A percentile compares a stretch with the other conserved stretches of the same genome.
Evolutionary conservation across 1,140 invertebrate genomes (phyloP).

Genomic region (Drosophila ficusphila): DNA sequence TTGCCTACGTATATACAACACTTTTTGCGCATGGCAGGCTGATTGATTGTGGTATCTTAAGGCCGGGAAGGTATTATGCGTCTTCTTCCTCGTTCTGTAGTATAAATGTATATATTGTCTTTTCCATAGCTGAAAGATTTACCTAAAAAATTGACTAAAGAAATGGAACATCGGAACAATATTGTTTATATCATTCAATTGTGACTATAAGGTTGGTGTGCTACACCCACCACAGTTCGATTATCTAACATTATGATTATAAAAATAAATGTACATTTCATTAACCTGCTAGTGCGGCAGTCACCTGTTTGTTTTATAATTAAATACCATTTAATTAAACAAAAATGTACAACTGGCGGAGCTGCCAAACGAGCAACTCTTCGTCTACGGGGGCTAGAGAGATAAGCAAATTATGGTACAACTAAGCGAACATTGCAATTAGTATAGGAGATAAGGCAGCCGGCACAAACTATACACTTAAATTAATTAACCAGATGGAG

Average conservation of each 20-base stretch:
- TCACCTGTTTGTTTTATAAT: conserved; percentile 20
- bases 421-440: conserved; percentile 25
- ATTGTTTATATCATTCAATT: conserved; percentile 9
- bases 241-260: conserved; percentile 25
- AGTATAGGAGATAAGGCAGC: conserved; percentile 63
- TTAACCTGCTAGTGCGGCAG: conserved; percentile 2
- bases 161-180: not conserved
- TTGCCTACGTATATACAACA: too few relatives aligned
- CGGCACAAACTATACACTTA: conserved; percentile 65
- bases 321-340: conserved; percentile 28
- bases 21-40: too few relatives aligned
- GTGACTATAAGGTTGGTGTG: conserved; percentile 1
- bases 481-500: conserved; percentile 54
- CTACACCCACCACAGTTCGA: conserved; percentile 3
- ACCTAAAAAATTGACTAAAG: too few relatives aligned
- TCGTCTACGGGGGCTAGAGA: conserved; percentile 14
- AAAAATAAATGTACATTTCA: conserved; percentile 21
- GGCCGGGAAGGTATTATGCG: too few relatives aligned
- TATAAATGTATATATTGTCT: too few relatives aligned
- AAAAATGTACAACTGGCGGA: conserved; percentile 41
- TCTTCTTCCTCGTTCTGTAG: too few relatives aligned
- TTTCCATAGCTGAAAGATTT: too few relatives aligned
- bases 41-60: too few relatives aligned
- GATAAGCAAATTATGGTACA: conserved; percentile 38
- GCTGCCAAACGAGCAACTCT: conserved; percentile 29